Evolutionary conservation across 1,140 invertebrate species (phyloP).

Genomic region (Nomia melanderi): DNA sequence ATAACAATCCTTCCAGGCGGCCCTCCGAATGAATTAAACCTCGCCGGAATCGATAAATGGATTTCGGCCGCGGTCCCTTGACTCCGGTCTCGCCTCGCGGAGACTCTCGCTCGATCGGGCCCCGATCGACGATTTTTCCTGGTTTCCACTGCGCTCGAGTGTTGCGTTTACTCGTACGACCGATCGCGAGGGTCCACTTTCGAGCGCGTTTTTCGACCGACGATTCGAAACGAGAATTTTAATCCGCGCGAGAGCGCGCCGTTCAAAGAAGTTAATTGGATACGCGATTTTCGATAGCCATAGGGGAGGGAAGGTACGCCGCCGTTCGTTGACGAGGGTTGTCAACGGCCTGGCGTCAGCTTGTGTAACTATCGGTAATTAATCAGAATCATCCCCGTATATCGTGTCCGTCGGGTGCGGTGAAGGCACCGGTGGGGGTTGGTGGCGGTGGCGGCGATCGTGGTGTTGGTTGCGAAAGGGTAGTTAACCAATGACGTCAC

Average conservation of each 20-base stretch:
- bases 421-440: slow-evolving; percentile 38
- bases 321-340: slow-evolving; percentile 61
- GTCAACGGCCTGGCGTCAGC: slow-evolving; percentile 76
- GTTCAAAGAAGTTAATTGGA: slow-evolving; percentile 27
- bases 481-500: slow-evolving; percentile 82
- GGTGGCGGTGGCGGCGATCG: slow-evolving; percentile 46
- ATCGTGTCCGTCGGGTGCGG: slow-evolving; percentile 69
- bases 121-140: too few species aligned
- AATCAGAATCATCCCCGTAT: slow-evolving; percentile 81
- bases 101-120: too few species aligned
- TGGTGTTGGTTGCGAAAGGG: slow-evolving; percentile 62
- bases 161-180: neutral
- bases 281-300: slow-evolving; percentile 42
- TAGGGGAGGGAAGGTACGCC: slow-evolving; percentile 3
- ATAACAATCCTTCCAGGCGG: slow-evolving; percentile 62
- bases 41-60: slow-evolving; percentile 62
- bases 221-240: neutral
- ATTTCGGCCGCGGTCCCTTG: slow-evolving; percentile 36
- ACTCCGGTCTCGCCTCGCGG: too few species aligned
- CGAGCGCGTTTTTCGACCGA: neutral
- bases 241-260: neutral
- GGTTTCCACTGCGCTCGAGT: too few species aligned
- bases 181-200: neutral
- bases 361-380: slow-evolving; percentile 81
- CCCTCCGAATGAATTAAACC: slow-evolving; percentile 62